phyloP scores from a whole-genome alignment of 1,140 invertebrate species.

The Cherax destructor region DNA sequence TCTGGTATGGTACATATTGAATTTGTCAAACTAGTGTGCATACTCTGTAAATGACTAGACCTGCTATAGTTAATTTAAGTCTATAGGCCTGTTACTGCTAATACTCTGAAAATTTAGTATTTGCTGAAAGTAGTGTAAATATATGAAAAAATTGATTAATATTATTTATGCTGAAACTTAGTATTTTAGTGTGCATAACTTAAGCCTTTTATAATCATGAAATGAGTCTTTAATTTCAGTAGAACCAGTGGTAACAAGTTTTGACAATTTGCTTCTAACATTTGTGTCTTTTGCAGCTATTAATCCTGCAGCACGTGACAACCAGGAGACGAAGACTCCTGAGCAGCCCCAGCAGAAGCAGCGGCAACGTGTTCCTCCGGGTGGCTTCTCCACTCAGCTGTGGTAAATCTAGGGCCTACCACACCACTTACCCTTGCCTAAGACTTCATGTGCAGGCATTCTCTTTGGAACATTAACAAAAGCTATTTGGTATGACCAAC shows the following conservation, averaged over 20 bases:
- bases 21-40: no score
- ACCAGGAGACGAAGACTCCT: slow-evolving; percentile 16
- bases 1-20: neutral
- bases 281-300: neutral
- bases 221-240: no score
- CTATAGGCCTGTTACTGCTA: no score
- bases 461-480: neutral
- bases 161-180: no score
- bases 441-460: neutral
- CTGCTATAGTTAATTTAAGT: no score
- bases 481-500: neutral
- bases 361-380: slow-evolving; percentile 52
- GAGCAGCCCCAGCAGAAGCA: slow-evolving; percentile 35
- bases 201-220: no score
- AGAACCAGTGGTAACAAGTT: neutral
- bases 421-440: neutral
- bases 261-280: neutral
- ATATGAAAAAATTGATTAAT: no score
- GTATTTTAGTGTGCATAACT: no score
- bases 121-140: no score
- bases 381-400: slow-evolving; percentile 51
- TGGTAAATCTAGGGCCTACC: slow-evolving; percentile 21
- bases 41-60: no score
- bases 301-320: neutral
- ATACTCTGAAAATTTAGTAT: no score